Percentiles rank a stretch among this genome's conserved stretches.
phyloP scores from a whole-genome alignment of 2,113 vertebrate genomes.

The Muntiacus reevesi region DNA sequence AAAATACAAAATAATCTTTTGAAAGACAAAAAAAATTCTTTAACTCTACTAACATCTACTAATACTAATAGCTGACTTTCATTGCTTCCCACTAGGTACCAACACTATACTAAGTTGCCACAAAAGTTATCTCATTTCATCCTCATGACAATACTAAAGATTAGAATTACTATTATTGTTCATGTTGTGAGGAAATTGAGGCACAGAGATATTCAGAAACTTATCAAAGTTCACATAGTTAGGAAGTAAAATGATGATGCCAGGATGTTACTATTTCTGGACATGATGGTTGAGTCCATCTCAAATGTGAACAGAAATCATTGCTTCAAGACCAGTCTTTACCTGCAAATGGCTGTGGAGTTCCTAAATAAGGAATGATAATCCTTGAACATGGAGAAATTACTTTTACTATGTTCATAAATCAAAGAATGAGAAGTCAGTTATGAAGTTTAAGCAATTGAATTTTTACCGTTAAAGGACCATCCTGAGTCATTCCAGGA shows the following conservation, averaged over 20 bases:
- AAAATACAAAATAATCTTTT: neutral
- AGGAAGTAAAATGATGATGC: neutral
- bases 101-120: neutral
- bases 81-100: neutral
- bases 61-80: neutral
- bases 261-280: neutral
- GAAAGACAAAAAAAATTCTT: neutral
- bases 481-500: neutral
- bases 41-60: neutral
- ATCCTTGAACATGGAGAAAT: neutral
- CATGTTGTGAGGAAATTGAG: neutral
- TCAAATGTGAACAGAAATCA: constrained; percentile 8
- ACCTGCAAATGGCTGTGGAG: neutral
- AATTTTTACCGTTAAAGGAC: neutral
- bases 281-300: neutral
- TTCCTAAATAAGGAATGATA: neutral
- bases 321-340: neutral
- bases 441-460: neutral
- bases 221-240: neutral
- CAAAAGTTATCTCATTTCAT: neutral
- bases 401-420: neutral
- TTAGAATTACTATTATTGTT: neutral
- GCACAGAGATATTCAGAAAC: neutral
- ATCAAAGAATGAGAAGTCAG: neutral
- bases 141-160: neutral